phyloP scores from a whole-genome alignment of 2,113 vertebrate genomes.

The Cavia porcellus region DNA sequence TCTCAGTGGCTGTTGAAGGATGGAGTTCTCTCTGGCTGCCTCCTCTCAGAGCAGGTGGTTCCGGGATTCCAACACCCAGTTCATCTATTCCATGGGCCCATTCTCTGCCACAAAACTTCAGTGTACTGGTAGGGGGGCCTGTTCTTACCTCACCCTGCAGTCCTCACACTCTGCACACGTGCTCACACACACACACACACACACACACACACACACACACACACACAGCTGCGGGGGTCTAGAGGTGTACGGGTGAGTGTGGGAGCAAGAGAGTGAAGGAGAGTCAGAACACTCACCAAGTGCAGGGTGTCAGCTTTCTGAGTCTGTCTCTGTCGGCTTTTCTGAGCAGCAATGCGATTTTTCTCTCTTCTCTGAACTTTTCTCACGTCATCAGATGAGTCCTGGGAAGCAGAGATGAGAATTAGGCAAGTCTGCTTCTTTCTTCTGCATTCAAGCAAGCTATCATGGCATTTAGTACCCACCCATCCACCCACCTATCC shows the following conservation, averaged over 20 bases:
- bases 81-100: not conserved
- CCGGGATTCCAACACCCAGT: not conserved
- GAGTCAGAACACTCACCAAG: conserved; percentile 91
- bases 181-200: not conserved
- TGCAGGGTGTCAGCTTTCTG: conserved; percentile 98
- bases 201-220: not conserved
- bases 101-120: not conserved
- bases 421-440: not conserved
- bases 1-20: not conserved
- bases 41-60: not conserved
- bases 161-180: not conserved
- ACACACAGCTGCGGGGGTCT: not conserved
- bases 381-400: conserved; percentile 95
- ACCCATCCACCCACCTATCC: not conserved
- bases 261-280: conserved; percentile 41
- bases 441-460: not conserved
- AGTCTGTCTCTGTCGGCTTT: conserved; percentile 97
- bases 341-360: conserved; percentile 98
- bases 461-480: not conserved
- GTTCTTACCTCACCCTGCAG: not conserved
- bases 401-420: conserved; percentile 86
- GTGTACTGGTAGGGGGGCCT: not conserved
- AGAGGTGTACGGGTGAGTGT: not conserved
- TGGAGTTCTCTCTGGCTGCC: not conserved
- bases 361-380: conserved; percentile 98